Evolutionary conservation across 2,797 vertebrate genomes (phyloP).

Genomic region (Varecia variegata): DNA sequence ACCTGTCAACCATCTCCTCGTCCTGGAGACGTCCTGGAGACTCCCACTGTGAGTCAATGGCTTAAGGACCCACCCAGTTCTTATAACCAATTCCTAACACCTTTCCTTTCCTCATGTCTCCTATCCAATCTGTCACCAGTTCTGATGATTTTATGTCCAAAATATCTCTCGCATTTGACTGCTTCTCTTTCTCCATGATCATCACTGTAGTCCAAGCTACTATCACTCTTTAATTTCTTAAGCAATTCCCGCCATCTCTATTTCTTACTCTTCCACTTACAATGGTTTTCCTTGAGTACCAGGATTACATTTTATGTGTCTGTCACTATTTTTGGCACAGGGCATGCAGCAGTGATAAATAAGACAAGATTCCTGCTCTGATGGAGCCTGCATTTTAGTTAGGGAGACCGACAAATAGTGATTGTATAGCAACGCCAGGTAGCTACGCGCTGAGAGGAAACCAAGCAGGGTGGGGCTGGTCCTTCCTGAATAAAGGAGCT

Average conservation of each 20-base stretch:
- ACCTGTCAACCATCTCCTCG: accelerated
- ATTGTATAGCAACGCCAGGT: not conserved
- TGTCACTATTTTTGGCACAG: not conserved
- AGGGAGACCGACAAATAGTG: not conserved
- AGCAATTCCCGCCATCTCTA: not conserved
- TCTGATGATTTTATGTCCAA: not conserved
- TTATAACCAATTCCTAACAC: not conserved
- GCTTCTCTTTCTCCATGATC: not conserved
- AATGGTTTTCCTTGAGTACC: not conserved
- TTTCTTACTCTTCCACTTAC: not conserved
- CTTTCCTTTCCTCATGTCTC: not conserved
- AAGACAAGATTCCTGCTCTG: not conserved
- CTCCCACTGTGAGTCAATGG: too few relatives aligned
- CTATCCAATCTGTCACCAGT: not conserved
- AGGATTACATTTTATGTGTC: not conserved
- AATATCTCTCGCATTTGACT: not conserved
- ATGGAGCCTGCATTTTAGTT: not conserved
- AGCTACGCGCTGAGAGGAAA: not conserved
- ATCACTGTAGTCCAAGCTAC: too few relatives aligned
- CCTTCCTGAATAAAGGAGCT: not conserved
- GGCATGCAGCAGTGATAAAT: not conserved
- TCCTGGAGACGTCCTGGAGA: too few relatives aligned
- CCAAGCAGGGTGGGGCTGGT: too few relatives aligned
- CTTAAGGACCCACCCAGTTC: not conserved
- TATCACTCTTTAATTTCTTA: not conserved